These are phyloP conservation scores for Tiphia femorata DNA, from an alignment of 2,888 invertebrate species.

Conservation along the genomic window DNA sequence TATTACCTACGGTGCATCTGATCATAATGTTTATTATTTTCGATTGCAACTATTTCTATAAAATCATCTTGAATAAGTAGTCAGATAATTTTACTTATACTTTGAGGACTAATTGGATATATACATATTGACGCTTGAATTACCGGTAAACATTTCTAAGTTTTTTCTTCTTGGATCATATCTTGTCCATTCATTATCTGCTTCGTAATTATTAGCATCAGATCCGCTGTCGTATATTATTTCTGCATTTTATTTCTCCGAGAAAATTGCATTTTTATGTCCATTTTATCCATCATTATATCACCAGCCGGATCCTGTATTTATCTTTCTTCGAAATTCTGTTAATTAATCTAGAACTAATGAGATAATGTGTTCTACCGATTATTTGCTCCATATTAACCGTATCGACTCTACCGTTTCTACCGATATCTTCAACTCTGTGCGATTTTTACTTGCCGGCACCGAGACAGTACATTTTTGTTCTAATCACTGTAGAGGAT, in stretches of 20 bases:
- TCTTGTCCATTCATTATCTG: neutral
- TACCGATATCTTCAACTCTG: too few species aligned
- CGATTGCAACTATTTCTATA: neutral
- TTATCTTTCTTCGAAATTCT: too few species aligned
- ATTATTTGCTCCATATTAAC: too few species aligned
- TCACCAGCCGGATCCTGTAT: too few species aligned
- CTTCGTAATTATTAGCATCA: neutral
- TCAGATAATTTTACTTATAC: slow-evolving; percentile 2
- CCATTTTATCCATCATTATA: too few species aligned
- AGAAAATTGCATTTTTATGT: too few species aligned
- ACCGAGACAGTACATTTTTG: too few species aligned
- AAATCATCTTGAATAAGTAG: slow-evolving; percentile 7
- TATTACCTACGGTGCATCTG: slow-evolving; percentile 2
- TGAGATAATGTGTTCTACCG: too few species aligned
- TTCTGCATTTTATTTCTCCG: neutral
- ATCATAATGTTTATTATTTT: slow-evolving; percentile 3
- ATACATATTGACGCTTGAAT: neutral
- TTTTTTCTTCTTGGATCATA: slow-evolving; percentile 1
- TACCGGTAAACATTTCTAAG: neutral
- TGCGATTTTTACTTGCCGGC: too few species aligned
- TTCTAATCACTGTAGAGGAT: too few species aligned
- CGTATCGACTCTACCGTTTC: too few species aligned
- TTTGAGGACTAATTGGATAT: slow-evolving; percentile 1
- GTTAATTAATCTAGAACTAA: too few species aligned
- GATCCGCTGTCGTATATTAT: slow-evolving; percentile 7